Percentiles rank a stretch among this genome's conserved stretches.
These are phyloP conservation scores for Lochmaea crataegi DNA, from an alignment of 2,888 invertebrate genomes.

Conservation along the genomic window DNA sequence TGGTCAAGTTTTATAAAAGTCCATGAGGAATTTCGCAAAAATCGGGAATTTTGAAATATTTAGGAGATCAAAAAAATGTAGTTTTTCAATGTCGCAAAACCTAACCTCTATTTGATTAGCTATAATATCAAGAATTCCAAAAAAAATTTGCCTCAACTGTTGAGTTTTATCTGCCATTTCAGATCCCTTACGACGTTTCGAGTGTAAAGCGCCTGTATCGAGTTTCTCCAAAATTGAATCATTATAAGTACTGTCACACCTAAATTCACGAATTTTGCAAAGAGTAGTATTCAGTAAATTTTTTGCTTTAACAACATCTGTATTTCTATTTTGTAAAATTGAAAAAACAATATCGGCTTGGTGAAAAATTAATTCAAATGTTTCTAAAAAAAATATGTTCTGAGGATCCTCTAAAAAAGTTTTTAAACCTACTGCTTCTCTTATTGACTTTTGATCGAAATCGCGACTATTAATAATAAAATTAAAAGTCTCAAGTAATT, in stretches of 20 bases:
- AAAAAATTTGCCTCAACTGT: slow-evolving; percentile 11
- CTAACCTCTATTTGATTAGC: slow-evolving; percentile 10
- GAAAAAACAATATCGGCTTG: too few relatives aligned
- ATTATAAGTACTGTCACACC: slow-evolving; percentile 10
- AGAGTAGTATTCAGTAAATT: too few relatives aligned
- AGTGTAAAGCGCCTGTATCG: slow-evolving; percentile 11
- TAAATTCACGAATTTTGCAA: slow-evolving; percentile 15
- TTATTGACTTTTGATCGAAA: too few relatives aligned
- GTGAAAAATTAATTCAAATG: too few relatives aligned
- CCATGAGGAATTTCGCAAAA: slow-evolving; percentile 9
- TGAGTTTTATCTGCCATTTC: slow-evolving; percentile 15
- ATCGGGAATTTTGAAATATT: slow-evolving; percentile 15
- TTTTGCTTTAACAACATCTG: too few relatives aligned
- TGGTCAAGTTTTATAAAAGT: not conserved
- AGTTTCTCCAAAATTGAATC: slow-evolving; percentile 14
- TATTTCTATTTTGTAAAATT: too few relatives aligned
- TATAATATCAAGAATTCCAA: slow-evolving; percentile 12
- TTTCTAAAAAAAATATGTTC: not conserved
- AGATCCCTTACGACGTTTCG: slow-evolving; percentile 16
- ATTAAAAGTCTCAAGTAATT: too few relatives aligned
- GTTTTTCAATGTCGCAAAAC: slow-evolving; percentile 18
- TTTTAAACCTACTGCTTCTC: too few relatives aligned
- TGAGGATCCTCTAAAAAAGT: too few relatives aligned
- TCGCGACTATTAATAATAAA: too few relatives aligned
- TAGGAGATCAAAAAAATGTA: slow-evolving; percentile 22